Conservation (phyloP, 2,113 vertebrate genomes). For the Chionis minor region DNA sequence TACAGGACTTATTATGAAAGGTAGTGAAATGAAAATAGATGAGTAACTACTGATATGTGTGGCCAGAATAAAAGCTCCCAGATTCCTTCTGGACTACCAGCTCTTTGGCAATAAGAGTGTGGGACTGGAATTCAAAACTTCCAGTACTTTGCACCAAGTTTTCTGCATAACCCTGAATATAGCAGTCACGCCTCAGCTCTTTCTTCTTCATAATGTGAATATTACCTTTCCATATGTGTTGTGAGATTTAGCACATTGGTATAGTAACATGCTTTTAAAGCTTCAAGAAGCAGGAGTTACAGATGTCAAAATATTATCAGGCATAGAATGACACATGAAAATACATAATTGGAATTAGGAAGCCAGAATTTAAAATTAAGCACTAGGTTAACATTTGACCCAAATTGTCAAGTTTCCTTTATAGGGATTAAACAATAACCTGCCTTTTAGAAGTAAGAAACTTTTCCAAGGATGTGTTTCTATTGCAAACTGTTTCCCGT, state of each 20-base stretch:
- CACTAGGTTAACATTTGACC: background rate
- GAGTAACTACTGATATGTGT: background rate
- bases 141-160: background rate
- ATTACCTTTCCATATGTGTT: background rate
- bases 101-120: background rate
- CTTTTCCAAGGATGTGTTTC: background rate
- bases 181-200: background rate
- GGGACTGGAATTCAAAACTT: background rate
- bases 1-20: background rate
- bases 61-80: background rate
- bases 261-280: background rate
- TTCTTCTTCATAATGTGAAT: background rate
- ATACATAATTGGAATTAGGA: background rate
- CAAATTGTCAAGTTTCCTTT: background rate
- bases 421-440: background rate
- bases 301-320: background rate
- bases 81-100: background rate
- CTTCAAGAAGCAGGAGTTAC: background rate
- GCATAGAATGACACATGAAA: background rate
- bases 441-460: background rate
- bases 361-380: background rate
- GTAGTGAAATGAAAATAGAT: background rate
- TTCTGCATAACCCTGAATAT: background rate
- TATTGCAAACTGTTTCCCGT: background rate
- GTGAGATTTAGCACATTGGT: background rate